These are phyloP conservation scores for Cnemophilus loriae DNA, from an alignment of 2,113 vertebrate genomes.

Conservation along the genomic window DNA sequence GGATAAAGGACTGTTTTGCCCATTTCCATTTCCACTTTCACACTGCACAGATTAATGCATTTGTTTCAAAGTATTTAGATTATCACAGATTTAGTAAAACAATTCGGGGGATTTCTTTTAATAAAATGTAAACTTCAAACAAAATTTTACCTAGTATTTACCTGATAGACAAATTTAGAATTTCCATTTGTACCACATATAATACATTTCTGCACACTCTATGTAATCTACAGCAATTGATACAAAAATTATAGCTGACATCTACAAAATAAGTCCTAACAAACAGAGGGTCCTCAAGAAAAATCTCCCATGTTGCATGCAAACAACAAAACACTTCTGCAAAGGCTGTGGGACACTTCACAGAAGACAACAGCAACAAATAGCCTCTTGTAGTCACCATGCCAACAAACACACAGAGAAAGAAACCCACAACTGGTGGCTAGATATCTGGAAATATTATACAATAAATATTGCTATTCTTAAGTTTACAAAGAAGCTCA, in stretches of 20 bases:
- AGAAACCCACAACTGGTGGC: background rate
- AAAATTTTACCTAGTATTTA: background rate
- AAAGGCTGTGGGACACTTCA: background rate
- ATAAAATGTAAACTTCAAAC: background rate
- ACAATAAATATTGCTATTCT: background rate
- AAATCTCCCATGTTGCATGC: background rate
- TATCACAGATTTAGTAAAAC: background rate
- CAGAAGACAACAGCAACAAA: background rate
- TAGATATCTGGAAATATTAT: background rate
- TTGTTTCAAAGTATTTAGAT: background rate
- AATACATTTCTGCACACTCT: background rate
- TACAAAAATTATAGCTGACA: background rate
- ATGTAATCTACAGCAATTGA: background rate
- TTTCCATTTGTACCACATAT: background rate
- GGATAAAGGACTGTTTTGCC: background rate
- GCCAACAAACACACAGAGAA: background rate
- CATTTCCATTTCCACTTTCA: background rate
- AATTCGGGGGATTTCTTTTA: background rate
- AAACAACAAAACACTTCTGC: background rate
- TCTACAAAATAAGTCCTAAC: background rate
- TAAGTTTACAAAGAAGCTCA: background rate
- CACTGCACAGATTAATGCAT: rapidly evolving
- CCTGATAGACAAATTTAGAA: background rate
- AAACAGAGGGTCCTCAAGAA: background rate
- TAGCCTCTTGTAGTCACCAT: background rate